Base-by-base conservation (phyloP, 92 coral and sea anemone genomes). In the Paragorgia papillata region DNA sequence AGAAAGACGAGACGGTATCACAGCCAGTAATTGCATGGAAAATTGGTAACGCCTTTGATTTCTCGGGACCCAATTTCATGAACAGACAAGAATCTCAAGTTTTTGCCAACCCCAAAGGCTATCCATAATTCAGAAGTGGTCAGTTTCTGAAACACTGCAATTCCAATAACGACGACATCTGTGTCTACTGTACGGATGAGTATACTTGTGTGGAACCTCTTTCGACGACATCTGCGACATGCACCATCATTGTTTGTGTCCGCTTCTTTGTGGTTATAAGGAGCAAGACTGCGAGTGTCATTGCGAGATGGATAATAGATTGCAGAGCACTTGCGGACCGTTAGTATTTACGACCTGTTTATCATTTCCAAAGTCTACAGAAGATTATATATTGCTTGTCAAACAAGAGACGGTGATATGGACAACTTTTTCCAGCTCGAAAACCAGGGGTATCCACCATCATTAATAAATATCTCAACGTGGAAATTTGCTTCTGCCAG, bases 401-500 rank as follows among this genome's bases (percentile, higher is more conserved):
- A 65, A 35, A 37, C 73, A 65, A 33, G 73, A 65, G 73, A 65
- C 30, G 53, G 73, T 65, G 73, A 65, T 65, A n/a, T 65, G 55
- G 73, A 65, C 54, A 24, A 31, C 28, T 30, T 40, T 62, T 44
- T 0, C 40, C 40, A 21, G 35, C 85, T 18, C 70, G 54, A 44
- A 81, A 81, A 22, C 59, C 70, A n/a, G n/a, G n/a, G n/a, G n/a
- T n/a, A n/a, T n/a, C n/a, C n/a, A n/a, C n/a, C n/a, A n/a, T n/a
- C n/a, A n/a, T n/a, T n/a, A 37, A 40, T 51, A 49, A 65, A n/a
- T n/a, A n/a, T n/a, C n/a, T n/a, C n/a, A n/a, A n/a, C n/a, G n/a
- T n/a, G n/a, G n/a, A n/a, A n/a, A n/a, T n/a, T 78, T 3, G 83
- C 75, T 29, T 61, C 15, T n/a, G 57, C 75, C 37, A 67, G 75